phyloP scores from a whole-genome alignment of 2,113 vertebrate species.

The Hystrix brachyura region DNA sequence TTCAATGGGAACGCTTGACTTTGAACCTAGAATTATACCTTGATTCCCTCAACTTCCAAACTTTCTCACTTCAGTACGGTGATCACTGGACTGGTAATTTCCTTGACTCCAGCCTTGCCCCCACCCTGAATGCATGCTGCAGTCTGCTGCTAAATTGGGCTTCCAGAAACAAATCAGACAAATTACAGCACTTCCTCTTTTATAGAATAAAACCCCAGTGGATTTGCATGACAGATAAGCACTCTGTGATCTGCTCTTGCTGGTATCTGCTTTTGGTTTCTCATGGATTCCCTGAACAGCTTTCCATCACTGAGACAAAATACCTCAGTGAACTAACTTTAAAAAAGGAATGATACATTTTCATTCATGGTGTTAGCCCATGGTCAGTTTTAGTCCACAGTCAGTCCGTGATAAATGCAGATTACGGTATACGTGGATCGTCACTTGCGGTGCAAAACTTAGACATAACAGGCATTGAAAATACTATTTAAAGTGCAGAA shows the following conservation, averaged over 20 bases:
- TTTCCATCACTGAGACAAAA: neutral
- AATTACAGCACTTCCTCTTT: neutral
- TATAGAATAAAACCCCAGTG: neutral
- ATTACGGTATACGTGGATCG: neutral
- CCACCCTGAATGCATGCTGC: neutral
- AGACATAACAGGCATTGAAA: neutral
- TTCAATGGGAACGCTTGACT: neutral
- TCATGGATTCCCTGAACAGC: neutral
- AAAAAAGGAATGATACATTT: neutral
- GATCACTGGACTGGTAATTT: neutral
- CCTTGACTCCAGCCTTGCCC: neutral
- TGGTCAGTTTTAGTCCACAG: neutral
- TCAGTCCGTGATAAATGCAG: neutral
- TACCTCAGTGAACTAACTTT: neutral
- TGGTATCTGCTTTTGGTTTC: neutral
- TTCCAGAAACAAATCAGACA: neutral
- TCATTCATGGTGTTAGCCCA: neutral
- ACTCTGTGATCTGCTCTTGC: neutral
- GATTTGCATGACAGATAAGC: neutral
- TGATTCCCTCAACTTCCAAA: neutral
- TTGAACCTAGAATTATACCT: neutral
- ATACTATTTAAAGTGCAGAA: neutral
- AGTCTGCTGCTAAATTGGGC: neutral
- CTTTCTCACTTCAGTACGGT: neutral
- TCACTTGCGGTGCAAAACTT: neutral